These are phyloP conservation scores for Oryzias dopingdopingensis DNA, from an alignment of 2,797 vertebrate genomes.

Conservation along the genomic window DNA sequence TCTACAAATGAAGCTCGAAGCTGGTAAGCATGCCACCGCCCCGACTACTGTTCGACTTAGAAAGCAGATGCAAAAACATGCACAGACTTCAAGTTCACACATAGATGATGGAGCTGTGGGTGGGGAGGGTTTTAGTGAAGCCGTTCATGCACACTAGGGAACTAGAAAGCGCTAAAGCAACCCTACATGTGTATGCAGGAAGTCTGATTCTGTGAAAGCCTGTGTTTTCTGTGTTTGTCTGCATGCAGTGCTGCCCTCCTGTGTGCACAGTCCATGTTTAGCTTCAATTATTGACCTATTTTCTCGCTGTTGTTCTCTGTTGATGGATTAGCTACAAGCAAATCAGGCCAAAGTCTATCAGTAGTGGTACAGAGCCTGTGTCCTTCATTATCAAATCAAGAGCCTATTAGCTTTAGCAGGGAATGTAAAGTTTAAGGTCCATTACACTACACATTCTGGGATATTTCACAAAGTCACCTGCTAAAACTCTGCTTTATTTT, in stretches of 20 bases:
- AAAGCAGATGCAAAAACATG: slow-evolving; percentile 66
- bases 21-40: neutral
- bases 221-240: slow-evolving; percentile 26
- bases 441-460: no score
- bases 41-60: slow-evolving; percentile 17
- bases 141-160: slow-evolving; percentile 38
- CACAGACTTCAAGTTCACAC: slow-evolving; percentile 34
- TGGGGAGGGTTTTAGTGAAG: slow-evolving; percentile 14
- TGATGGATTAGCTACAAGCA: slow-evolving; percentile 57
- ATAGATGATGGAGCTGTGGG: neutral
- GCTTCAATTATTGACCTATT: slow-evolving; percentile 57
- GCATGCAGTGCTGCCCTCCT: slow-evolving; percentile 24
- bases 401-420: neutral
- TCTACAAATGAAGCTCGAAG: no score
- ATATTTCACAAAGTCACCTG: no score
- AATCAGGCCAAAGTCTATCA: slow-evolving; percentile 45
- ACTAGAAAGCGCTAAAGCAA: neutral
- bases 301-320: slow-evolving; percentile 40
- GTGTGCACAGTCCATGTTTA: slow-evolving; percentile 43
- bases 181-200: slow-evolving; percentile 1
- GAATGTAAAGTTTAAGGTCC: no score
- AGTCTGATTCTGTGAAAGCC: slow-evolving; percentile 36
- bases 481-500: no score
- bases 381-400: slow-evolving; percentile 37
- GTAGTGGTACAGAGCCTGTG: slow-evolving; percentile 41